phyloP scores from a whole-genome alignment of 2,113 vertebrate species.

The Callionymus lyra region DNA sequence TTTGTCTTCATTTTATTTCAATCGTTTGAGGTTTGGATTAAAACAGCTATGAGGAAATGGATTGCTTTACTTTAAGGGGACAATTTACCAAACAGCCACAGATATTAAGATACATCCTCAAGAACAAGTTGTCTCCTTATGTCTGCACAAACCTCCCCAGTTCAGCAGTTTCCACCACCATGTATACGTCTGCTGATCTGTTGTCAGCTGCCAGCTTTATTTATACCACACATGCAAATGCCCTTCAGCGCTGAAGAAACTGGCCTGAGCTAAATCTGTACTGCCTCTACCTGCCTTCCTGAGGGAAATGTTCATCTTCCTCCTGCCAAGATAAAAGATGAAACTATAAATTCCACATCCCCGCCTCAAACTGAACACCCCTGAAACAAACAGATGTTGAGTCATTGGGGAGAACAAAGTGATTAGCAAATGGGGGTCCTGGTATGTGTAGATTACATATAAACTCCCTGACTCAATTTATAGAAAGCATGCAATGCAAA shows the following conservation, averaged over 20 bases:
- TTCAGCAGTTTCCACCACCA: constrained; percentile 3
- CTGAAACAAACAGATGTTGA: too few species aligned
- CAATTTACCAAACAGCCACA: too few species aligned
- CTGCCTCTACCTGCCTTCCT: constrained; percentile 28
- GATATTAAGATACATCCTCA: too few species aligned
- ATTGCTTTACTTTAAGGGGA: too few species aligned
- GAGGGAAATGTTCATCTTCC: constrained; percentile 34
- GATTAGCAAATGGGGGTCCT: constrained; percentile 56
- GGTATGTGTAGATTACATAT: constrained; percentile 59
- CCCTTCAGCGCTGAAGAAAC: constrained; percentile 21
- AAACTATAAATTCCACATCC: too few species aligned
- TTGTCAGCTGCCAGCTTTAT: constrained; percentile 47
- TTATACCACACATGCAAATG: constrained; percentile 31
- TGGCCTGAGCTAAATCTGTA: constrained; percentile 18
- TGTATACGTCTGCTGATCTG: constrained; percentile 26
- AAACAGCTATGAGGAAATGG: too few species aligned
- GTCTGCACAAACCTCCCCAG: too few species aligned
- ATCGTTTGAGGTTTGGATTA: too few species aligned
- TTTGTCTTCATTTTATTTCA: too few species aligned
- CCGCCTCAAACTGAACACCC: not conserved
- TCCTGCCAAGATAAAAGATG: constrained; percentile 27
- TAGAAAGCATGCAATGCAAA: constrained; percentile 28
- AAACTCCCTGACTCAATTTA: constrained; percentile 50
- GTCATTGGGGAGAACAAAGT: constrained; percentile 57
- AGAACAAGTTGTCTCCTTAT: too few species aligned